Evolutionary conservation across 2,797 vertebrate species (phyloP), one percentile per base, ranked within the genome.

Genomic region (Phoxinus dragarum): DNA sequence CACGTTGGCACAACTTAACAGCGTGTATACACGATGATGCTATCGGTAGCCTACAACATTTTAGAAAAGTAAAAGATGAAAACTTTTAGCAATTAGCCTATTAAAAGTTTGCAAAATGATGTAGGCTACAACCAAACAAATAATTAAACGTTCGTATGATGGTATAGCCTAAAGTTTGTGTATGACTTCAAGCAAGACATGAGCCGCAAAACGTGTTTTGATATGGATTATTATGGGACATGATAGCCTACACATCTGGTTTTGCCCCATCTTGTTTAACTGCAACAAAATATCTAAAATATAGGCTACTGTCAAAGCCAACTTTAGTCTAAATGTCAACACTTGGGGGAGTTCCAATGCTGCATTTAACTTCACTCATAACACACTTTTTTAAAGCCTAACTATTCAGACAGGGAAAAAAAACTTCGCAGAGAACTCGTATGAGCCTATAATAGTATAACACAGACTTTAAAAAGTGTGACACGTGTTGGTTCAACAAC

Each of bases 331-430:
- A 68, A 11, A 11, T 54, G 11, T 76, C 73, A 68, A 76, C 59
- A 84, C 61, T 54, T 84, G 73, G 81, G 71, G 81, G 44, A 84
- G 73, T 68, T 47, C 36, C 69, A 83, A 77, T 42, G 23, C 69
- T 31, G 61, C 34, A 40, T 44, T n/a, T 40, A 56, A 44, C 19
- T n/a, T 76, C n/a, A 54, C 23, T 44, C 31, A 6, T 14, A n/a
- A 3, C 38, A 38, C 3, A 40, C 6, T 40, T 40, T 40, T 6
- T 27, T 27, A 49, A 49, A 74, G 4, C 68, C 9, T 42, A 8
- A 38, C 34, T 10, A 68, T 36, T 67, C 1, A 31, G 16, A 17
- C 10, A 27, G 12, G 12, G 38, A 49, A 27, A 27, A 61, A n/a
- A 10, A 31, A 7, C 61, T 16, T 16, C 12, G 27, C 16, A 17